Percentiles rank a stretch among this genome's conserved stretches.
phyloP scores from a whole-genome alignment of 2,113 vertebrate species.

The Leucoraja erinaceus region DNA sequence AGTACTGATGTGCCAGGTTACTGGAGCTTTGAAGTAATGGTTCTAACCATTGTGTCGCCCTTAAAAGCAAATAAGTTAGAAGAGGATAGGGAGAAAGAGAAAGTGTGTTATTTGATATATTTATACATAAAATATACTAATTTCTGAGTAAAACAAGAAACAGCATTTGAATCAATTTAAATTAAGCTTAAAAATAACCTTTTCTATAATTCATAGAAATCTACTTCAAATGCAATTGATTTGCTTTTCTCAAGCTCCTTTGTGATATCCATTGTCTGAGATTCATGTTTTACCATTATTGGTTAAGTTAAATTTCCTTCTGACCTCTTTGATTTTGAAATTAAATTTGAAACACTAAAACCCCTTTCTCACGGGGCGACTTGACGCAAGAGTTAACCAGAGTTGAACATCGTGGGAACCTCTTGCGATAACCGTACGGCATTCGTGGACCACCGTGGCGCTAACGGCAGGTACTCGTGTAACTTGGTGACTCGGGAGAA shows the following conservation, averaged over 20 bases:
- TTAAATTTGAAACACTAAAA: slow-evolving; percentile 44
- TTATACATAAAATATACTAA: not conserved
- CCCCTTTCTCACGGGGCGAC: no score
- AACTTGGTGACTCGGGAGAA: no score
- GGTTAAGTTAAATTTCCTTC: slow-evolving; percentile 43
- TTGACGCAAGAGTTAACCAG: no score
- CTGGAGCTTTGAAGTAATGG: no score
- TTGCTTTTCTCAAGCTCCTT: slow-evolving; percentile 4
- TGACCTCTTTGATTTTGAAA: slow-evolving; percentile 41
- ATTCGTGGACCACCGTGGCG: no score
- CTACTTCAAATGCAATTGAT: slow-evolving; percentile 16
- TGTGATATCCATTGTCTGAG: slow-evolving; percentile 19
- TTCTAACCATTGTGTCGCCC: not conserved
- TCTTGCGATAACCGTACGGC: no score
- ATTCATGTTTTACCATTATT: slow-evolving; percentile 39
- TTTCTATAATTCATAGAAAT: not conserved
- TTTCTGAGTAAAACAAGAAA: not conserved
- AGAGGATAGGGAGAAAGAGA: not conserved
- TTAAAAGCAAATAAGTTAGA: not conserved
- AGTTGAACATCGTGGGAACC: no score
- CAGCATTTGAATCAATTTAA: not conserved
- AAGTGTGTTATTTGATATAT: not conserved
- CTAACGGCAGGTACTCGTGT: no score
- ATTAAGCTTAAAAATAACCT: not conserved
- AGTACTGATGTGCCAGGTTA: no score